These are phyloP conservation scores for Pelvicachromis taeniatus DNA, from an alignment of 2,113 vertebrate genomes.

Conservation along the genomic window DNA sequence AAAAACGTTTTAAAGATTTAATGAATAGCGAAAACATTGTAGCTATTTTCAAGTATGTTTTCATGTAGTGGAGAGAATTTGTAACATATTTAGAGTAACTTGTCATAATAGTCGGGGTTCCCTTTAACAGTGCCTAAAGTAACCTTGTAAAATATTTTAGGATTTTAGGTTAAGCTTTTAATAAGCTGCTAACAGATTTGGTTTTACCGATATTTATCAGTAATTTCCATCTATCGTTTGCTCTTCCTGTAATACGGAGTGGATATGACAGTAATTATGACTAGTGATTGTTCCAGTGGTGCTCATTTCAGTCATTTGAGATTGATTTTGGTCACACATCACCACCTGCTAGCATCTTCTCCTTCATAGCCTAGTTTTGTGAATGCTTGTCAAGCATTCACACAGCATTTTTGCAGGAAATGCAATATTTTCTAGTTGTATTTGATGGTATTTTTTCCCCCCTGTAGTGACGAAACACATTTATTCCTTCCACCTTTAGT, in stretches of 20 bases:
- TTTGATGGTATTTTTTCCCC: not conserved
- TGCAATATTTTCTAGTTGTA: too few relatives aligned
- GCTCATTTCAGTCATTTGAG: not conserved
- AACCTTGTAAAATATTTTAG: not conserved
- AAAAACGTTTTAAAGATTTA: too few relatives aligned
- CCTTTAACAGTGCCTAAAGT: not conserved
- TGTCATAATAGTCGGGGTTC: too few relatives aligned
- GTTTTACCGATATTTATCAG: not conserved
- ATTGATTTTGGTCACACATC: fast-evolving
- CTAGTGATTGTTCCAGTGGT: not conserved
- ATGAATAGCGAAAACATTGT: too few relatives aligned
- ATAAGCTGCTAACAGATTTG: not conserved
- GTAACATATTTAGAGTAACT: too few relatives aligned
- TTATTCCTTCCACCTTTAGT: not conserved
- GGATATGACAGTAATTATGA: too few relatives aligned
- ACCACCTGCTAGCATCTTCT: not conserved
- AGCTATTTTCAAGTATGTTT: too few relatives aligned
- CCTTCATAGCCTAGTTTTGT: not conserved
- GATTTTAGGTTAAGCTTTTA: not conserved
- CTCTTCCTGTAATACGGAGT: not conserved
- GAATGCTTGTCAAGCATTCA: too few relatives aligned
- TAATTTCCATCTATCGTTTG: fast-evolving
- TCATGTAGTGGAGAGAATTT: too few relatives aligned
- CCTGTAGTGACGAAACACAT: not conserved
- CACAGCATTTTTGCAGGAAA: too few relatives aligned